These are phyloP conservation scores for Alentia gelatinosa DNA, from an alignment of 2,888 invertebrate genomes.

Conservation along the genomic window DNA sequence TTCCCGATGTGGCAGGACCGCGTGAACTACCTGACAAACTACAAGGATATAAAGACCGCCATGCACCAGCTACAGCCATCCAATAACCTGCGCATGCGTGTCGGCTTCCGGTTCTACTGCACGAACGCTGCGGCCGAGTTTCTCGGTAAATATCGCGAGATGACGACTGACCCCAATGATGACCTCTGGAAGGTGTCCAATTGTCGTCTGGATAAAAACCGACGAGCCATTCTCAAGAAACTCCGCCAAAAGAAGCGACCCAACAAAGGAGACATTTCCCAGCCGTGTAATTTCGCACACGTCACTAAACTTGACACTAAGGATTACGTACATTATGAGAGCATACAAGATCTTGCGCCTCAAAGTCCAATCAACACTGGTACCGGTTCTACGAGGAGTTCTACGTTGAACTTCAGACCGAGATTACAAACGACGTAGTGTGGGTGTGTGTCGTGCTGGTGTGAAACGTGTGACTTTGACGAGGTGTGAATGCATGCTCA, in stretches of 20 bases:
- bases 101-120: slow-evolving; percentile 52
- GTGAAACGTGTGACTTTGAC: background rate
- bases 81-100: slow-evolving; percentile 58
- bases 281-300: slow-evolving; percentile 63
- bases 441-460: background rate
- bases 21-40: slow-evolving; percentile 61
- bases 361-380: slow-evolving; percentile 5
- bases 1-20: slow-evolving; percentile 63
- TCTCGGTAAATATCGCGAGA: slow-evolving; percentile 52
- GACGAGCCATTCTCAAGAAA: background rate
- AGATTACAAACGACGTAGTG: slow-evolving; percentile 7
- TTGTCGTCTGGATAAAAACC: slow-evolving; percentile 15
- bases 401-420: slow-evolving; percentile 11
- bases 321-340: slow-evolving; percentile 45
- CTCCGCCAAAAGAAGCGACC: background rate
- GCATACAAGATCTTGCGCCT: background rate
- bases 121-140: slow-evolving; percentile 56
- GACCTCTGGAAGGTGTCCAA: slow-evolving; percentile 63
- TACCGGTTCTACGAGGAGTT: background rate
- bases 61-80: slow-evolving; percentile 57
- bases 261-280: slow-evolving; percentile 61
- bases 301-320: slow-evolving; percentile 57
- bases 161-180: slow-evolving; percentile 60
- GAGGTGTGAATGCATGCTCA: background rate
- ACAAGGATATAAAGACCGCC: slow-evolving; percentile 6